Evolutionary conservation across 2,888 invertebrate species (phyloP).

Genomic region (Papilio gigon): DNA sequence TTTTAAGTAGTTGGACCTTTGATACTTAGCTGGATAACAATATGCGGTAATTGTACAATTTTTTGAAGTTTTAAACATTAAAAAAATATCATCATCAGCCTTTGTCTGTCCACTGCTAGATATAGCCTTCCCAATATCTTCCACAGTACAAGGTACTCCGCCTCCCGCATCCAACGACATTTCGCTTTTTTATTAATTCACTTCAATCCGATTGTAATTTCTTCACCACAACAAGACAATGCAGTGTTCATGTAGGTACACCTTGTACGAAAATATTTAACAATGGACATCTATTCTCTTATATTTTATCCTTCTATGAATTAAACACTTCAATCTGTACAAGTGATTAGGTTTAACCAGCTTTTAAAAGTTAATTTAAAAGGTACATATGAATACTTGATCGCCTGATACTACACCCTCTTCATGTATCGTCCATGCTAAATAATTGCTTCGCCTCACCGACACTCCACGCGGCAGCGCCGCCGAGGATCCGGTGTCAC

Average conservation of each 20-base stretch:
- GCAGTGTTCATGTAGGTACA: no score
- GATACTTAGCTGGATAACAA: background rate
- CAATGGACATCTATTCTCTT: no score
- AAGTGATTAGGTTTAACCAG: background rate
- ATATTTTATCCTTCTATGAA: no score
- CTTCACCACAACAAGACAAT: no score
- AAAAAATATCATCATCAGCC: no score
- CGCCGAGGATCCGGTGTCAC: slow-evolving; percentile 54
- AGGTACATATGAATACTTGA: background rate
- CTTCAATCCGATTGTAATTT: no score
- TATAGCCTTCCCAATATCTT: no score
- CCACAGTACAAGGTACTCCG: no score
- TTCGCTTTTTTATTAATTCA: background rate
- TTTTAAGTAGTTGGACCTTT: background rate
- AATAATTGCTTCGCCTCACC: slow-evolving; percentile 39
- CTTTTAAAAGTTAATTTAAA: background rate
- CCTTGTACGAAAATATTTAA: no score
- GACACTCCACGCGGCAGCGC: slow-evolving; percentile 38
- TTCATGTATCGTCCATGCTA: slow-evolving; percentile 14
- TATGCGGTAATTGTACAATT: background rate
- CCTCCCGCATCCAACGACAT: no score
- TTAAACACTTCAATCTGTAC: no score
- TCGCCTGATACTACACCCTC: background rate
- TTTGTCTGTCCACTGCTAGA: no score
- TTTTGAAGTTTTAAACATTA: background rate